These are phyloP conservation scores for Haemorhous mexicanus DNA, from an alignment of 2,113 vertebrate genomes.

Conservation along the genomic window DNA sequence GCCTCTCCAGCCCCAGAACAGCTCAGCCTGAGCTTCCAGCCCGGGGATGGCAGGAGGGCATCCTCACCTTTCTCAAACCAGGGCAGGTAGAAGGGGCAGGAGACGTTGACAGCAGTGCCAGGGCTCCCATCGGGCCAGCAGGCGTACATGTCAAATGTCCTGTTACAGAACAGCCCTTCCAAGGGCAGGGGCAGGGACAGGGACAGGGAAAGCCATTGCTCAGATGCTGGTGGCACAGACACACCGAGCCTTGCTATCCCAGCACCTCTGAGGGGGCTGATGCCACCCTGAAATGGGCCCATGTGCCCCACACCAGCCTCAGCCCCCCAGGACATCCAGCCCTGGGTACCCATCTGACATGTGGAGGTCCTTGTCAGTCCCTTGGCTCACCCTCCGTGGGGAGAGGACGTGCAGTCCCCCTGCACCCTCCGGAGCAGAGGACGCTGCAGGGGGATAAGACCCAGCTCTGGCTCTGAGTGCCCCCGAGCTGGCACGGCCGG, in stretches of 20 bases:
- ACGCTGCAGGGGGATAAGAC: not conserved
- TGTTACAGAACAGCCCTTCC: constrained; percentile 76
- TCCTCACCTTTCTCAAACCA: constrained; percentile 83
- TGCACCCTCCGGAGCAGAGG: not conserved
- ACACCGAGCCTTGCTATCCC: not conserved
- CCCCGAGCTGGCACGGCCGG: fast-evolving
- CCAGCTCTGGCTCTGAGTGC: fast-evolving
- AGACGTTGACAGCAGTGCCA: constrained; percentile 70
- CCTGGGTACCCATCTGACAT: not conserved
- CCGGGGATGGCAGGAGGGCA: not conserved
- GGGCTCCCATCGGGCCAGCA: constrained; percentile 84
- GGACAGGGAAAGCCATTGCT: fast-evolving
- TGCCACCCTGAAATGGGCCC: not conserved
- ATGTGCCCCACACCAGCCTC: not conserved
- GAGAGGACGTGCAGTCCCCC: too few species aligned
- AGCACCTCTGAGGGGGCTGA: not conserved
- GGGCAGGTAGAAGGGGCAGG: constrained; percentile 84
- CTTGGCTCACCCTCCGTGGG: fast-evolving
- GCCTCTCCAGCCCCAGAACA: fast-evolving
- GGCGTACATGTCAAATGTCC: constrained; percentile 82
- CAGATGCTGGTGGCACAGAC: fast-evolving
- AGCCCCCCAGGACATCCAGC: fast-evolving
- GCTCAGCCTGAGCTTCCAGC: not conserved
- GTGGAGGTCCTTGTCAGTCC: fast-evolving
- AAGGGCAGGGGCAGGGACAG: fast-evolving